Percentiles rank a stretch among this genome's conserved stretches.
phyloP scores from a whole-genome alignment of 2,888 invertebrate species.

The Eretmocerus hayati region DNA sequence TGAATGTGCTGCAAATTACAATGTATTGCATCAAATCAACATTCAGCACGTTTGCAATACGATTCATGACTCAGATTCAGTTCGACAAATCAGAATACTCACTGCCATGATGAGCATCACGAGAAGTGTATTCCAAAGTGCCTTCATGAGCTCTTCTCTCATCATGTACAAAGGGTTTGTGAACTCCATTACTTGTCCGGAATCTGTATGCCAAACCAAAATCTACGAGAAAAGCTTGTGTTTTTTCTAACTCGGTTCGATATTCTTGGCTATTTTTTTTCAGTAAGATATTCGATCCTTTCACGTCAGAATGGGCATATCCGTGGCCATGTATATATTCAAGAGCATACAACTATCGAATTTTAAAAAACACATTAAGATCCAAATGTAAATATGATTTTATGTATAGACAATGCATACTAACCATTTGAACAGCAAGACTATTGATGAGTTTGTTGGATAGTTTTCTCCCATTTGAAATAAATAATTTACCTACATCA shows the following conservation, averaged over 20 bases:
- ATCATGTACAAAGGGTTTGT: conserved; percentile 82
- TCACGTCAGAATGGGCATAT: conserved; percentile 97
- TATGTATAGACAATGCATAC: too few relatives aligned
- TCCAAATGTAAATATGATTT: too few relatives aligned
- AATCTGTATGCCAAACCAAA: conserved; percentile 88
- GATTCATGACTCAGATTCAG: too few relatives aligned
- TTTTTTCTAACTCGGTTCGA: conserved; percentile 34
- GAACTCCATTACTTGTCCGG: conserved; percentile 63
- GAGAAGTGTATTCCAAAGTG: conserved; percentile 93
- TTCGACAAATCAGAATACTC: too few relatives aligned
- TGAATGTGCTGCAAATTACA: conserved; percentile 54
- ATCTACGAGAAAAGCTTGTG: conserved; percentile 72
- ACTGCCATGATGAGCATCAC: conserved; percentile 92
- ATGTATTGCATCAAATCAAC: background rate
- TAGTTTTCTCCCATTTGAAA: conserved; percentile 59
- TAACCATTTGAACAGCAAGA: conserved; percentile 72
- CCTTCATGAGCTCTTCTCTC: conserved; percentile 92
- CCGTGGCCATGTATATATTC: conserved; percentile 89
- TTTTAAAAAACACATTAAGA: too few relatives aligned
- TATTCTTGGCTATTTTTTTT: conserved; percentile 49
- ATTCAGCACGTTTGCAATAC: too few relatives aligned
- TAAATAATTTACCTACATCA: conserved; percentile 78
- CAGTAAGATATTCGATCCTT: conserved; percentile 89
- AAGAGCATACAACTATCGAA: conserved; percentile 72
- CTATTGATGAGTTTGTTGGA: conserved; percentile 72